These are phyloP conservation scores for Chrosomus eos DNA, from an alignment of 2,797 vertebrate genomes.

Conservation along the genomic window DNA sequence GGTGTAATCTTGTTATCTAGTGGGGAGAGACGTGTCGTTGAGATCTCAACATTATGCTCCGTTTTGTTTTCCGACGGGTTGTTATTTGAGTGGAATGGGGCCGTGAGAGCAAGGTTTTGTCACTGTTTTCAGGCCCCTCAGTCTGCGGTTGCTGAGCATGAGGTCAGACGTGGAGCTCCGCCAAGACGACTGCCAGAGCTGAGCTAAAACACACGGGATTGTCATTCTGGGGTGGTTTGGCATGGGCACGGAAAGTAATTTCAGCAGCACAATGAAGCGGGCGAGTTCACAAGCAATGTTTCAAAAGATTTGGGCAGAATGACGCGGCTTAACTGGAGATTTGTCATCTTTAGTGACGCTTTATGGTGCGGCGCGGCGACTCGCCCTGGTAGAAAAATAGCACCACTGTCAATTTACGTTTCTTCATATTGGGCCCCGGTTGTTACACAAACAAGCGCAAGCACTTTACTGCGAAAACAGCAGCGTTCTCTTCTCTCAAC, in stretches of 20 bases:
- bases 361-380: conserved; percentile 50
- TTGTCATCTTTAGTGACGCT: conserved; percentile 49
- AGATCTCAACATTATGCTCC: background rate
- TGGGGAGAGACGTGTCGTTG: background rate
- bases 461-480: conserved; percentile 21
- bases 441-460: background rate
- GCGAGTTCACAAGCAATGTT: conserved; percentile 66
- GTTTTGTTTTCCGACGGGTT: background rate
- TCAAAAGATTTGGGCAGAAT: conserved; percentile 72
- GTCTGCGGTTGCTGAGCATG: conserved; percentile 39
- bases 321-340: conserved; percentile 57
- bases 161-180: conserved; percentile 67
- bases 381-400: conserved; percentile 57
- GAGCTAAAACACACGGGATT: conserved; percentile 74
- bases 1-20: conserved; percentile 51
- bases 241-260: conserved; percentile 72
- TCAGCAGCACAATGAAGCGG: conserved; percentile 70
- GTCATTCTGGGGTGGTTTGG: conserved; percentile 69
- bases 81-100: background rate
- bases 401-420: conserved; percentile 22
- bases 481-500: background rate
- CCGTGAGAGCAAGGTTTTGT: background rate
- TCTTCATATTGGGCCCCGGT: conserved; percentile 30
- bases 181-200: conserved; percentile 67
- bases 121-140: conserved; percentile 14